phyloP scores from a whole-genome alignment of 2,888 invertebrate genomes.

The Pyrrhosoma nymphula region DNA sequence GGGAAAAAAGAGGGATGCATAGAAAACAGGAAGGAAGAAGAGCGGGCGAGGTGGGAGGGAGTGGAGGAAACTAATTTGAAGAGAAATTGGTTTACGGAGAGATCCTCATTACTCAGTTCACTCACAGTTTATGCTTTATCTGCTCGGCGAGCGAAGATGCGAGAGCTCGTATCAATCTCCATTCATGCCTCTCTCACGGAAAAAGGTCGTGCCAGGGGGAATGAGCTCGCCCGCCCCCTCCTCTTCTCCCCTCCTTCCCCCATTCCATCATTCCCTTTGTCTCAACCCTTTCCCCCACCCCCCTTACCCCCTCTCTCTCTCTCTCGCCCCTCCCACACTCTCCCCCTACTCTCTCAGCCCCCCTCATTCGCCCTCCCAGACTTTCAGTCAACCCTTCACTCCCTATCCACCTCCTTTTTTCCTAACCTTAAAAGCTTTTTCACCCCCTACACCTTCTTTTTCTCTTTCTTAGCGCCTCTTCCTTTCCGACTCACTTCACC shows the following conservation, averaged over 20 bases:
- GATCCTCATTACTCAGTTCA: constrained; percentile 56
- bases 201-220: constrained; percentile 45
- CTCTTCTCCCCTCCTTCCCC: background rate
- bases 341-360: background rate
- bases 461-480: too few relatives aligned
- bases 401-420: background rate
- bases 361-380: background rate
- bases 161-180: constrained; percentile 58
- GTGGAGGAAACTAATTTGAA: background rate
- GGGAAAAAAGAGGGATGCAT: background rate
- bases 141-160: constrained; percentile 49
- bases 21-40: background rate
- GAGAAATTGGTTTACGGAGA: constrained; percentile 61
- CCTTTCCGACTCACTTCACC: too few relatives aligned
- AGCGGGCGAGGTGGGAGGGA: background rate
- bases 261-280: background rate
- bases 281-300: background rate
- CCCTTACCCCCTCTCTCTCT: background rate
- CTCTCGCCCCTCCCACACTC: background rate
- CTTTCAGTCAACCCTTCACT: background rate
- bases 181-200: constrained; percentile 41
- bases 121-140: constrained; percentile 53
- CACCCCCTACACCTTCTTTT: background rate
- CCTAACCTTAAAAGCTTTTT: background rate
- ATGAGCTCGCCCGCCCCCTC: background rate